Conservation (phyloP, 2,797 vertebrate genomes). For the Buceros bicornis region DNA sequence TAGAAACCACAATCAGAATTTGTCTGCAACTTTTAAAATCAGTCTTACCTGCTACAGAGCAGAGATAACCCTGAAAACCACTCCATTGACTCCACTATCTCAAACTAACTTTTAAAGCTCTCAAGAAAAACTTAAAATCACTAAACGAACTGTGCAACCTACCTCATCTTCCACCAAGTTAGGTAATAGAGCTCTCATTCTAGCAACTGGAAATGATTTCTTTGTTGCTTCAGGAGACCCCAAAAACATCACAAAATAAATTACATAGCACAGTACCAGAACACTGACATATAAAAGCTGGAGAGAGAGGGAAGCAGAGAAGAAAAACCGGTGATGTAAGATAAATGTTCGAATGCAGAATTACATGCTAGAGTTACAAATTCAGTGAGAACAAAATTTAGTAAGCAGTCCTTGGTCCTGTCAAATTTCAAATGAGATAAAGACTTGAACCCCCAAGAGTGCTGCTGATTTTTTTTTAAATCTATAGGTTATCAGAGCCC, state of each 20-base stretch:
- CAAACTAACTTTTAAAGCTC: not conserved
- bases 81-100: not conserved
- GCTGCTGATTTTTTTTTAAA: not conserved
- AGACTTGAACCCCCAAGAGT: not conserved
- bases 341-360: not conserved
- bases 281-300: constrained; percentile 90
- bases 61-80: not conserved
- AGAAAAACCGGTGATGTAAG: not conserved
- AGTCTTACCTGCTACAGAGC: not conserved
- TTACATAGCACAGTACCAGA: constrained; percentile 87
- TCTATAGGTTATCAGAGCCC: not conserved
- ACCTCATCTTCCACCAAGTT: constrained; percentile 83
- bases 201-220: constrained; percentile 86
- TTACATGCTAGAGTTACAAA: not conserved
- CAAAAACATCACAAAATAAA: constrained; percentile 89
- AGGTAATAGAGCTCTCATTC: constrained; percentile 87
- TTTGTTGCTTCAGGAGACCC: constrained; percentile 86
- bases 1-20: not conserved
- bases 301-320: not conserved
- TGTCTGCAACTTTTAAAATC: not conserved
- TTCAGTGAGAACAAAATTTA: not conserved
- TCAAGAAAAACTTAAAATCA: not conserved
- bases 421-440: not conserved
- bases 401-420: not conserved
- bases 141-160: constrained; percentile 18